Base-by-base conservation (phyloP, 2,888 invertebrate species). In the Eilema depressum region DNA sequence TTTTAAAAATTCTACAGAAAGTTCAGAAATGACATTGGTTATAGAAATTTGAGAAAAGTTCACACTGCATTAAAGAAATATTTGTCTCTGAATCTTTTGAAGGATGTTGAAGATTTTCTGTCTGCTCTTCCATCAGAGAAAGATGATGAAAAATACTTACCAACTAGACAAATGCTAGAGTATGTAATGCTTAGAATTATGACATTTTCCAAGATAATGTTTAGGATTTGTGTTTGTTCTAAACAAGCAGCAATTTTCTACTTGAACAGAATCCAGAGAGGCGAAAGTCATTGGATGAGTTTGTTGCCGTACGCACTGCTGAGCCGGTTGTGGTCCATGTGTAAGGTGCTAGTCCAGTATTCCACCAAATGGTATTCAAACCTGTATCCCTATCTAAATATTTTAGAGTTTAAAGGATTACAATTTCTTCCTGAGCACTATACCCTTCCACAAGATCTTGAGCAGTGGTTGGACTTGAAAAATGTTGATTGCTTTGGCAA, bases 161-260 rank as follows among this genome's bases (percentile, higher is more conserved):
- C 96, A n/a, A 96, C 96, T 5, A 91, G 89, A 75, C 96, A 96
- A 87, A 96, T 96, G 95, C 79, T 96, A 17, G 91, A 96, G 82
- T 96, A 95, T 89, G 78, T 96, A 26, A 85, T 96, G 63, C 85
- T 96, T 2, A 92, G 95, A 81, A 87, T 96, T 5, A 95, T 96
- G 79, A 91, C 96, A 62, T 96, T 96, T 85, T 91, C 95, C 0
- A 96, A 96, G 83, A 86, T 96, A 25, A 95, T 96, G 93, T 80
- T 91, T 53, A 90, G 96, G 74, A 86, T 96, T 62, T 93, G 94
- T 79, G 83, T 93, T 11, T 94, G 93, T 74, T 92, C 96, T 0
- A 93, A 91, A 80, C 88, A 92, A 80, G 91, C 96, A 66, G 95
- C 94, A 30, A 81, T 94, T 60, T 96, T 95, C 83, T 95, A 96